Evolutionary conservation across 2,888 invertebrate genomes (phyloP).

Genomic region (Lagria hirta): DNA sequence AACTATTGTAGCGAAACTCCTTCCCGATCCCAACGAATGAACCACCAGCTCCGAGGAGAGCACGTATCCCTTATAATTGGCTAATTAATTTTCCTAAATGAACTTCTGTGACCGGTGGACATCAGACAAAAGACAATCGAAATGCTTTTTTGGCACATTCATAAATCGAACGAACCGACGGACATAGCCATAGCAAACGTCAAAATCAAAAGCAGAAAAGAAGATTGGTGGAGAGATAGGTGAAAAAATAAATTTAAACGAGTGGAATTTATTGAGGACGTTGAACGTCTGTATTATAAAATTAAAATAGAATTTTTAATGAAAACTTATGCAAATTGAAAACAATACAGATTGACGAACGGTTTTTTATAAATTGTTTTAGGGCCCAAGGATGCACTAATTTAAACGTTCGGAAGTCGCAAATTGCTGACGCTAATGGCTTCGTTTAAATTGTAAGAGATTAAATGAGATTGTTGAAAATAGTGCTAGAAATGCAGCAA

Average conservation of each 20-base stretch:
- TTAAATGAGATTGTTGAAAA: constrained; percentile 5
- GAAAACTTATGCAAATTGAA: constrained; percentile 4
- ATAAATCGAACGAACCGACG: constrained; percentile 42
- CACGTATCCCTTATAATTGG: constrained; percentile 50
- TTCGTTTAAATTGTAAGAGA: constrained; percentile 1
- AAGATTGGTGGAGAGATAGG: constrained; percentile 39
- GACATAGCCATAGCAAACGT: constrained; percentile 36
- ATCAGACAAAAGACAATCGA: constrained; percentile 43
- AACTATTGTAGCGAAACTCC: constrained; percentile 36
- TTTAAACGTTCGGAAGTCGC: constrained; percentile 2
- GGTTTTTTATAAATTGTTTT: constrained; percentile 4
- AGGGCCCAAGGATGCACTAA: constrained; percentile 3
- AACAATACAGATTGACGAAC: constrained; percentile 1
- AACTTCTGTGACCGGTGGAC: constrained; percentile 45
- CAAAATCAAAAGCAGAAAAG: no score
- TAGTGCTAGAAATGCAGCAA: constrained; percentile 1
- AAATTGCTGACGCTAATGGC: constrained; percentile 3
- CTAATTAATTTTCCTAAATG: constrained; percentile 53
- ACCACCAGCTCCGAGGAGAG: constrained; percentile 34
- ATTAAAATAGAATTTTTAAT: constrained; percentile 9
- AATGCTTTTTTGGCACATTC: constrained; percentile 41
- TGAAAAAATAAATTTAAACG: constrained; percentile 31
- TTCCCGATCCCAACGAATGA: no score
- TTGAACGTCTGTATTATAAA: constrained; percentile 13
- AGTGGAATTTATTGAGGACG: constrained; percentile 8